These are phyloP conservation scores for Hypselothyrea guttata DNA, from an alignment of 2,888 invertebrate genomes.

Conservation along the genomic window DNA sequence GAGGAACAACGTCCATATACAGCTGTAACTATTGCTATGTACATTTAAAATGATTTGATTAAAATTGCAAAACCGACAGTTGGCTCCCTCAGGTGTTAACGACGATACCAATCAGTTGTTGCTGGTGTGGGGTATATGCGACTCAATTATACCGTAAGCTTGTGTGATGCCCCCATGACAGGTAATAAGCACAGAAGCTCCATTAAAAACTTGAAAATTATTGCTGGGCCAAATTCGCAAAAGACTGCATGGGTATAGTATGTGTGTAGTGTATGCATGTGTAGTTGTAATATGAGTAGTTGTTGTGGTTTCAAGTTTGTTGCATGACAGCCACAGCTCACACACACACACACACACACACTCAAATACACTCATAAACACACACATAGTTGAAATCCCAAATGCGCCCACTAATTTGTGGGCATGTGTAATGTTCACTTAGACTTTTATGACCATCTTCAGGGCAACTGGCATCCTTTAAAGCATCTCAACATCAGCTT, in stretches of 20 bases:
- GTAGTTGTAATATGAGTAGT: slow-evolving; percentile 43
- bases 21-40: too few relatives aligned
- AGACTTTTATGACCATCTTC: slow-evolving; percentile 54
- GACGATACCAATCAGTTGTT: too few relatives aligned
- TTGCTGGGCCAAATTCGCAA: slow-evolving; percentile 23
- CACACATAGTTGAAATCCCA: slow-evolving; percentile 45
- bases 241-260: slow-evolving; percentile 30
- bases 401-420: slow-evolving; percentile 68
- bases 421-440: slow-evolving; percentile 52
- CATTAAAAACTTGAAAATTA: slow-evolving; percentile 37
- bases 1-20: too few relatives aligned
- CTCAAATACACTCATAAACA: slow-evolving; percentile 12
- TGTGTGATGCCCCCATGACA: too few relatives aligned
- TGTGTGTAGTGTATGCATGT: slow-evolving; percentile 22
- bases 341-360: slow-evolving; percentile 7
- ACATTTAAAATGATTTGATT: too few relatives aligned
- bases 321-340: slow-evolving; percentile 44
- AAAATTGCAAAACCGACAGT: too few relatives aligned
- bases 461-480: slow-evolving; percentile 24
- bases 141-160: too few relatives aligned
- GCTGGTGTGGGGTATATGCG: neutral
- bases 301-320: slow-evolving; percentile 53
- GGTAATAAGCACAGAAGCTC: slow-evolving; percentile 9
- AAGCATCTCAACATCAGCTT: slow-evolving; percentile 19
- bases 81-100: too few relatives aligned